Base-by-base conservation (phyloP, 2,888 invertebrate genomes). In the Didymodactylos carnosus region DNA sequence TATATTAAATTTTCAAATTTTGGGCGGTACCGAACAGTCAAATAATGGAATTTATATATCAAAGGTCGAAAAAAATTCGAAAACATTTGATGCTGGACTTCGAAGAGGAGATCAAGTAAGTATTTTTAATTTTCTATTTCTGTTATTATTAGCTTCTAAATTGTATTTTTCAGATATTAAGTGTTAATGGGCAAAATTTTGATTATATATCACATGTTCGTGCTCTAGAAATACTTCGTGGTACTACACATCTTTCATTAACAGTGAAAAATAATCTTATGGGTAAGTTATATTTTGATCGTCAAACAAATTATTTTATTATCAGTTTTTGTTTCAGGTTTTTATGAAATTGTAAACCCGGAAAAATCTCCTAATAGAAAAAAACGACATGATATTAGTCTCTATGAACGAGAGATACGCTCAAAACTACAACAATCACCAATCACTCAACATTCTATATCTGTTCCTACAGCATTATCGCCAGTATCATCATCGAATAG, bases 141-240 rank as follows among this genome's bases (percentile, higher is more conserved):
- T 5, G 11, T 16, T 4, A 49, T 49, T 49, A 3, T 7, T 49
- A 16, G 8, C 23, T 5, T 49, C 8, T 6, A 4, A 1, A 10
- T 23, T 19, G 7, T 62, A 8, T 29, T 19, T 35, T 4, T 10
- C n/a, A 62, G 62, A 91, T 98, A 76, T 86, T 97, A 78, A 94
- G 95, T 86, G 94, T 98, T 0, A 99, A 98, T 84, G 94, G 94
- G 39, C 92, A 94, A 82, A 93, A 91, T 80, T 94, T 97, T 83
- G 90, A 91, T 80, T 92, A 92, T 84, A 91, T 97, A 69, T 90
- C 90, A 79, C 90, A 92, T 82, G 88, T 90, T 70, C 89, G 90
- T 80, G 95, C 97, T 14, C 86, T 94, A 83, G 95, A 97, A 84
- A 89, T 95, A 77, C 87, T 98, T 23, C 88, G 91, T 77, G 90